These are phyloP conservation scores for Oncorhynchus masou DNA, from an alignment of 2,113 vertebrate species.

Conservation along the genomic window DNA sequence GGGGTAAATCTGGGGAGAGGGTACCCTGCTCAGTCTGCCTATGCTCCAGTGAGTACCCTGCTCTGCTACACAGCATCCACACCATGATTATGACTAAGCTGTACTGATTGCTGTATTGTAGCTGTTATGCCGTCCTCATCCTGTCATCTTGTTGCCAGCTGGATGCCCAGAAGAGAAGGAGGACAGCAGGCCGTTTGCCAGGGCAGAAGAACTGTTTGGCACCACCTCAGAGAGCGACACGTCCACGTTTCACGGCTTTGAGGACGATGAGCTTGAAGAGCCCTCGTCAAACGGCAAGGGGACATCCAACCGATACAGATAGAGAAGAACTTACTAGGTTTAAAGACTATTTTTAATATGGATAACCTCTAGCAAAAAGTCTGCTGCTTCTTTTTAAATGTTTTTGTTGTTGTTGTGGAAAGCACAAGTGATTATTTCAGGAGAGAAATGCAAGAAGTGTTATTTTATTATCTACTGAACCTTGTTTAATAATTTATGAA, in stretches of 20 bases:
- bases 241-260: slow-evolving; percentile 98
- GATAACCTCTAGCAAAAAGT: slow-evolving; percentile 74
- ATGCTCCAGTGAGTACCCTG: slow-evolving; percentile 82
- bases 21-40: slow-evolving; percentile 88
- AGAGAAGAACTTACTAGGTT: slow-evolving; percentile 66
- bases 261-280: slow-evolving; percentile 95
- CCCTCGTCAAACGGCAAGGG: slow-evolving; percentile 82
- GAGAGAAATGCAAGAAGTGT: slow-evolving; percentile 69
- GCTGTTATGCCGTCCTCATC: not conserved
- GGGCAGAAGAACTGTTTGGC: slow-evolving; percentile 96
- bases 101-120: not conserved
- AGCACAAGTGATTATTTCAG: slow-evolving; percentile 73
- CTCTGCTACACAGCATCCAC: not conserved
- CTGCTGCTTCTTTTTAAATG: slow-evolving; percentile 74
- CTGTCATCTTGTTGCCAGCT: slow-evolving; percentile 72
- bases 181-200: slow-evolving; percentile 79
- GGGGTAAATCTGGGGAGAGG: slow-evolving; percentile 83
- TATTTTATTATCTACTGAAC: slow-evolving; percentile 73
- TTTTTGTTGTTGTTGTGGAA: slow-evolving; percentile 59
- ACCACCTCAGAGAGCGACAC: slow-evolving; percentile 98
- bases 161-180: slow-evolving; percentile 87
- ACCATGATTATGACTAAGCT: not conserved
- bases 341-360: slow-evolving; percentile 43
- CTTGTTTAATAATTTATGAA: slow-evolving; percentile 75
- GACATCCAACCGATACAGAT: slow-evolving; percentile 84